Evolutionary conservation across 2,888 invertebrate species (phyloP), one percentile per base, ranked within the genome.

Genomic region (Sericinus montela): DNA sequence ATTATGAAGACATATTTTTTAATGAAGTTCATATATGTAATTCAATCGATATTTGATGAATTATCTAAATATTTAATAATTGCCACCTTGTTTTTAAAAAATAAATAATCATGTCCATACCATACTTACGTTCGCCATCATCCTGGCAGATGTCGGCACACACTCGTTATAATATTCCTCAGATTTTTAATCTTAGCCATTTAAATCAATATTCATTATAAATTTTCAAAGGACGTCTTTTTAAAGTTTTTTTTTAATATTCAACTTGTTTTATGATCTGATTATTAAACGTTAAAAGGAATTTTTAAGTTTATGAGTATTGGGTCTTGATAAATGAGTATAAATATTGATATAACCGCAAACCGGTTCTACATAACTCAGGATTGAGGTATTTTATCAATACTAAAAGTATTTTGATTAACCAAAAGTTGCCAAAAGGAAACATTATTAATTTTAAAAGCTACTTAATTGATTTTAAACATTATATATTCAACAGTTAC

Each of bases 171-270:
- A 85, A 87, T 86, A 84, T 85, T 87, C 82, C 81, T 75, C 76
- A 78, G 81, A 83, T 85, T 86, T 85, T 83, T 76, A 81, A 85
- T 81, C 79, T 80, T 69, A 78, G 76, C 79, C 78, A 83, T 87
- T 86, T 87, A 85, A 87, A 88, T 87, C 88, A 87, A 87, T 87
- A 84, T 84, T 85, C 83, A 83, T 88, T 87, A 87, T 86, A 78
- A 80, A 72, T 79, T 77, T 81, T 80, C 75, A 79, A 83, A 82
- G 80, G 83, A 80, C 82, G 80, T 84, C 82, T 82, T 84, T 77
- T 79, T 63, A 72, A 73, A 71, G 5, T 19, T 19, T 19, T 69
- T 78, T 79, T 81, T 72, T 80, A 76, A 79, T 81, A 80, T 6
- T 7, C 11, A 32, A 32, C 78, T 74, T 78, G 83, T 85, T 85